Evolutionary conservation across 2,888 invertebrate genomes (phyloP).

Genomic region (Lithophane socia): DNA sequence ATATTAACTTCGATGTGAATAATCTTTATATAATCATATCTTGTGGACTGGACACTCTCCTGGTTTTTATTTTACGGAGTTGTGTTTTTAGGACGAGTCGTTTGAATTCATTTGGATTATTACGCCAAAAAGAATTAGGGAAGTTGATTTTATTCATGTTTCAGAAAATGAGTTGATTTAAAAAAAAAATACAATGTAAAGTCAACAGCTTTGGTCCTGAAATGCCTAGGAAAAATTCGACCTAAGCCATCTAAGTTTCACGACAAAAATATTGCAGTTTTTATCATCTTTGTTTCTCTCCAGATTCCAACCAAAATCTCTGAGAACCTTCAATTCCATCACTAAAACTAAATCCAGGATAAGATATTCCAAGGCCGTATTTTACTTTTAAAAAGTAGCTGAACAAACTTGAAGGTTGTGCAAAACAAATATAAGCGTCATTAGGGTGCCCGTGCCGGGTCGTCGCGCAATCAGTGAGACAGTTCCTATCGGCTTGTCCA

Average conservation of each 20-base stretch:
- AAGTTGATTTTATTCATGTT: slow-evolving; percentile 31
- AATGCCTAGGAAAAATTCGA: not conserved
- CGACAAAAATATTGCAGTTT: slow-evolving; percentile 27
- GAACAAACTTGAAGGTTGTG: slow-evolving; percentile 74
- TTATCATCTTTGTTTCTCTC: slow-evolving; percentile 19
- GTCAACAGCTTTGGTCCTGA: slow-evolving; percentile 18
- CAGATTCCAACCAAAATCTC: not conserved
- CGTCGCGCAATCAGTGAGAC: slow-evolving; percentile 83
- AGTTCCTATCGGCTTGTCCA: slow-evolving; percentile 73
- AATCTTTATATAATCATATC: slow-evolving; percentile 73
- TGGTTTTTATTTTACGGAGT: slow-evolving; percentile 43
- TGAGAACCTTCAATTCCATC: slow-evolving; percentile 21
- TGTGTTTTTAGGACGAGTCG: slow-evolving; percentile 39
- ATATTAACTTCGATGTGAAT: slow-evolving; percentile 82
- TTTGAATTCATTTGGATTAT: slow-evolving; percentile 41
- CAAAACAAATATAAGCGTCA: slow-evolving; percentile 79
- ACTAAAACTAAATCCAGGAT: slow-evolving; percentile 48
- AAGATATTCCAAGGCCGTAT: slow-evolving; percentile 56
- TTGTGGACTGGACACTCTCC: slow-evolving; percentile 57
- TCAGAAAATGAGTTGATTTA: slow-evolving; percentile 12
- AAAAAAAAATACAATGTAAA: slow-evolving; percentile 17
- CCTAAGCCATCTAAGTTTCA: slow-evolving; percentile 12
- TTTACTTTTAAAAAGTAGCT: slow-evolving; percentile 63
- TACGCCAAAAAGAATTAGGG: slow-evolving; percentile 43
- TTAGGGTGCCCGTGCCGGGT: slow-evolving; percentile 73